phyloP scores from a whole-genome alignment of 1,140 invertebrate genomes.

The Drosophila tsacasi region DNA sequence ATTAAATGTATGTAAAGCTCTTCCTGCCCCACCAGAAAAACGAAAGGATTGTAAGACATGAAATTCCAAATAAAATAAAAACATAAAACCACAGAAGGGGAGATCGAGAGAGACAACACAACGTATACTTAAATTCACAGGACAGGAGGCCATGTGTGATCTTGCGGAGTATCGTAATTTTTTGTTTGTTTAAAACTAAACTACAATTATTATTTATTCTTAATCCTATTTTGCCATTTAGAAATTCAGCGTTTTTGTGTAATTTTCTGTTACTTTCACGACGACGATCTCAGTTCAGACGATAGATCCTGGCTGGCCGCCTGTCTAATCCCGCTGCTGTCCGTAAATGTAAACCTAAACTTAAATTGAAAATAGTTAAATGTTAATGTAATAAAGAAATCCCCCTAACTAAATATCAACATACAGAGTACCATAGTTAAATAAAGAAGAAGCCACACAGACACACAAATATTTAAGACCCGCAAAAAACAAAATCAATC shows the following conservation, averaged over 20 bases:
- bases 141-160: slow-evolving; percentile 1
- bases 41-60: slow-evolving; percentile 24
- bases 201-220: slow-evolving; percentile 5
- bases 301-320: slow-evolving; percentile 7
- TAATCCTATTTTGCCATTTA: background rate
- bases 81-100: slow-evolving; percentile 6
- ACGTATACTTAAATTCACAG: slow-evolving; percentile 10
- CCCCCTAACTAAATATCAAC: slow-evolving; percentile 59
- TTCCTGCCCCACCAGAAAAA: slow-evolving; percentile 76
- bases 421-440: slow-evolving; percentile 67
- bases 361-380: slow-evolving; percentile 64
- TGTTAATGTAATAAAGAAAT: slow-evolving; percentile 60
- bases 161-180: slow-evolving; percentile 5
- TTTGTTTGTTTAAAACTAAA: background rate
- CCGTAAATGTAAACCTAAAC: slow-evolving; percentile 46
- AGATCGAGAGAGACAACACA: background rate
- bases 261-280: slow-evolving; percentile 4
- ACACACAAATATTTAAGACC: slow-evolving; percentile 59
- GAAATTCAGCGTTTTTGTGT: background rate
- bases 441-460: slow-evolving; percentile 33
- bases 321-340: slow-evolving; percentile 27
- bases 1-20: slow-evolving; percentile 61
- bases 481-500: slow-evolving; percentile 53
- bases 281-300: slow-evolving; percentile 22
- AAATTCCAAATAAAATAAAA: slow-evolving; percentile 58